These are phyloP conservation scores for Cephus pygmeus DNA, from an alignment of 2,888 invertebrate species.

Conservation along the genomic window DNA sequence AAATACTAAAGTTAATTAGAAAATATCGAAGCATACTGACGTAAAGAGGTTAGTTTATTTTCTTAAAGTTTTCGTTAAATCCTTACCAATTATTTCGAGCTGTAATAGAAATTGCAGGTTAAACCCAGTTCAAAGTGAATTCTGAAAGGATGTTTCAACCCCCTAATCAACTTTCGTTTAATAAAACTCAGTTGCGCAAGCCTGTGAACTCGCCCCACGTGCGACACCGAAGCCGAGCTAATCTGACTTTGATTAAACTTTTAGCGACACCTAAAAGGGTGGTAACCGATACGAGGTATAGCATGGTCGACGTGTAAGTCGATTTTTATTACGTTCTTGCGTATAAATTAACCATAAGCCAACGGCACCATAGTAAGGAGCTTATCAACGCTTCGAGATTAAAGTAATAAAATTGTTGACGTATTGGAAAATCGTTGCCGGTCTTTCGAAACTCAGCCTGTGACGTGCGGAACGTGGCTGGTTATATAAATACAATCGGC, in stretches of 20 bases:
- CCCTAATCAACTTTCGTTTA: conserved; percentile 59
- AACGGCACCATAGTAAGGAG: conserved; percentile 19
- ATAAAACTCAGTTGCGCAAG: conserved; percentile 45
- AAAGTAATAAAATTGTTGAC: conserved; percentile 7
- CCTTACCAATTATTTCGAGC: background rate
- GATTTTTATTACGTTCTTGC: conserved; percentile 61
- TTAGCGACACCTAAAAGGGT: conserved; percentile 62
- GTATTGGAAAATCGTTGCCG: background rate
- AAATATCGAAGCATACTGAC: background rate
- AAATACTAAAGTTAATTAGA: background rate
- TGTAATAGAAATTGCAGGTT: conserved; percentile 30
- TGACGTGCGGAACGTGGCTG: background rate
- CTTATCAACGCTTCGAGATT: conserved; percentile 19
- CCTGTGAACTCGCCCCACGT: conserved; percentile 12
- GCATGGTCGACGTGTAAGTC: conserved; percentile 54
- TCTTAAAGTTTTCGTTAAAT: background rate
- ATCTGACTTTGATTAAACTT: conserved; percentile 66
- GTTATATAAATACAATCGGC: background rate
- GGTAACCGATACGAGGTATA: conserved; percentile 34
- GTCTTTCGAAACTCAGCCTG: background rate
- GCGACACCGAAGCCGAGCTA: conserved; percentile 44
- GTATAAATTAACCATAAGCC: conserved; percentile 26
- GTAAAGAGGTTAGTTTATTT: background rate
- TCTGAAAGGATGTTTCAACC: conserved; percentile 47
- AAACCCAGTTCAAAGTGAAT: conserved; percentile 50